A percentile compares a stretch with the other conserved stretches of the same genome.
phyloP scores from a whole-genome alignment of 2,113 vertebrate species.

The Percopsis transmontana region DNA sequence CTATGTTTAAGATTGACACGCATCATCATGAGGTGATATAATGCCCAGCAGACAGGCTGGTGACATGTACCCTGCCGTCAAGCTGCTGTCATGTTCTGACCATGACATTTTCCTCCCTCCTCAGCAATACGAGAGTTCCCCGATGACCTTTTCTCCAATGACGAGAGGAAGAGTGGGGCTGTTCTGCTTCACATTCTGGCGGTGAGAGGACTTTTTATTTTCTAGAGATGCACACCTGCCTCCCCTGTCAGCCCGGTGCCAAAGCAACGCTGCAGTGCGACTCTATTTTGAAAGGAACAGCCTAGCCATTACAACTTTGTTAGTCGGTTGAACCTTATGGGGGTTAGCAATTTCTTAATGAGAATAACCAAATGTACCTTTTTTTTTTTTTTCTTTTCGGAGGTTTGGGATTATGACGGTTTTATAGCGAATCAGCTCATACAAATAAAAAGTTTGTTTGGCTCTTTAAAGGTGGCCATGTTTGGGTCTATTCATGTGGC shows the following conservation, averaged over 20 bases:
- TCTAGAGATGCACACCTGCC: background rate
- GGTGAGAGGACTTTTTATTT: slow-evolving; percentile 74
- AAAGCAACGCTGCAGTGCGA: background rate
- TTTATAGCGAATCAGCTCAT: background rate
- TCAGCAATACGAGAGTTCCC: slow-evolving; percentile 96
- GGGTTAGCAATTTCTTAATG: too few species aligned
- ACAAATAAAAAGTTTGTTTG: background rate
- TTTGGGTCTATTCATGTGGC: background rate
- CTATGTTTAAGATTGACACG: background rate
- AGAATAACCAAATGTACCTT: too few species aligned
- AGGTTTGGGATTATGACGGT: too few species aligned
- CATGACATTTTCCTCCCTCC: slow-evolving; percentile 57
- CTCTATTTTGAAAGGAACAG: too few species aligned
- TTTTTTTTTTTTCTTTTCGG: too few species aligned
- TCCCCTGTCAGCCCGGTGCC: background rate
- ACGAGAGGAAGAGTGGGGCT: slow-evolving; percentile 86
- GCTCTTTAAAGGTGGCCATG: background rate
- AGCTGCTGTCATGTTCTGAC: slow-evolving; percentile 47
- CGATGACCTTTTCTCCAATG: slow-evolving; percentile 88
- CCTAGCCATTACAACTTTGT: too few species aligned
- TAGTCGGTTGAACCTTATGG: too few species aligned
- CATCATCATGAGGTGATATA: background rate
- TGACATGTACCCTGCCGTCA: slow-evolving; percentile 27
- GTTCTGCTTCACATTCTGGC: slow-evolving; percentile 89
- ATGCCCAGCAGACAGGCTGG: background rate